These are phyloP conservation scores for Anaspis maculata DNA, from an alignment of 2,888 invertebrate genomes.

Conservation along the genomic window DNA sequence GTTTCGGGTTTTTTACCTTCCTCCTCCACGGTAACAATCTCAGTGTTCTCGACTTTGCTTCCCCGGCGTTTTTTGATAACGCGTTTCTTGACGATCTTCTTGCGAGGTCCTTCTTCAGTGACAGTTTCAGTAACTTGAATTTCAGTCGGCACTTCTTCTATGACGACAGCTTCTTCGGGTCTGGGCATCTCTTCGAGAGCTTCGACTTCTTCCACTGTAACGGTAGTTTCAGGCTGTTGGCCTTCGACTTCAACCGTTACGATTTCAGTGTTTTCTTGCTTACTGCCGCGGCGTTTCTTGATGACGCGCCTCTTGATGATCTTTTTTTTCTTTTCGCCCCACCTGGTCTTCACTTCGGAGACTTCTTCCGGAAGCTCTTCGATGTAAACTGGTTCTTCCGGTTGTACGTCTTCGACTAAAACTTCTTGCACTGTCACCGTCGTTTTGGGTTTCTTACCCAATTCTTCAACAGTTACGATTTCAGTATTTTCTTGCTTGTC, in stretches of 20 bases:
- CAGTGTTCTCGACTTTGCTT: constrained; percentile 33
- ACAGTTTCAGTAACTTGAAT: constrained; percentile 20
- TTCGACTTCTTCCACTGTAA: constrained; percentile 25
- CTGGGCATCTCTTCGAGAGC: not conserved
- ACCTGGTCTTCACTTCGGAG: constrained; percentile 17
- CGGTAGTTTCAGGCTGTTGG: constrained; percentile 37
- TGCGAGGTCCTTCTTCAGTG: constrained; percentile 27
- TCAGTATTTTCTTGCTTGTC: constrained; percentile 34
- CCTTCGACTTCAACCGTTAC: constrained; percentile 41
- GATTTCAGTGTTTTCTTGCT: constrained; percentile 42
- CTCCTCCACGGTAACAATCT: constrained; percentile 33
- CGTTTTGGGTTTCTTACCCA: constrained; percentile 40
- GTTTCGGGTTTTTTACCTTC: constrained; percentile 33
- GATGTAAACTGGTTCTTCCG: constrained; percentile 16
- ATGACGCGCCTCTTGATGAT: constrained; percentile 17
- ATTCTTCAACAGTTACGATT: constrained; percentile 45
- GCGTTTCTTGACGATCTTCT: constrained; percentile 27
- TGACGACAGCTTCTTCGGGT: constrained; percentile 17
- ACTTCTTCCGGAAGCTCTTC: constrained; percentile 32
- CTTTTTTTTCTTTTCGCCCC: constrained; percentile 7
- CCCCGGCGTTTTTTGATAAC: constrained; percentile 34
- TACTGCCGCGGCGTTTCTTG: constrained; percentile 39
- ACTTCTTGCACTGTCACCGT: constrained; percentile 38
- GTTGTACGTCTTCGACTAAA: constrained; percentile 28
- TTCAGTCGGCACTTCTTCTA: constrained; percentile 20